A percentile compares a stretch with the other conserved stretches of the same genome.
These are phyloP conservation scores for Eulemur coronatus DNA, from an alignment of 2,797 vertebrate species.

Conservation along the genomic window DNA sequence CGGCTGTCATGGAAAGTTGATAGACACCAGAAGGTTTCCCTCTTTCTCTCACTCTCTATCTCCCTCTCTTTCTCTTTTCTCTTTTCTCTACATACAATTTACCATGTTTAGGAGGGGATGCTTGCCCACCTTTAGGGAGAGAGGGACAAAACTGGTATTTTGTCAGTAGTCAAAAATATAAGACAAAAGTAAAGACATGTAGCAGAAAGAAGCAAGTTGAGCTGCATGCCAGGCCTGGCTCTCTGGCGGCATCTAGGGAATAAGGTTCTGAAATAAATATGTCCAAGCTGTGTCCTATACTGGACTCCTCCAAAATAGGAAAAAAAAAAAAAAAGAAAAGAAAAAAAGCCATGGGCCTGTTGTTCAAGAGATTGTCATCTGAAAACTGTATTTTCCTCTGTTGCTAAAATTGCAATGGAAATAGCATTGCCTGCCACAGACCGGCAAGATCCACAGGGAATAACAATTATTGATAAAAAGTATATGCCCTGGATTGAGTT, in stretches of 20 bases:
- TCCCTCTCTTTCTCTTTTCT: background rate
- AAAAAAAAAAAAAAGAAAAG: background rate
- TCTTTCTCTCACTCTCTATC: background rate
- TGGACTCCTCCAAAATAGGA: background rate
- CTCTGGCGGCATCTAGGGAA: background rate
- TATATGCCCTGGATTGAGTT: background rate
- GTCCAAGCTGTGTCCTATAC: background rate
- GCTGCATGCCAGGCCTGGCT: background rate
- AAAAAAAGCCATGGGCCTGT: background rate
- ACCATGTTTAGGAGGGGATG: background rate
- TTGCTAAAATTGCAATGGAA: background rate
- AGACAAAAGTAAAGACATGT: slow-evolving; percentile 15
- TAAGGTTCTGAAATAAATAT: slow-evolving; percentile 9
- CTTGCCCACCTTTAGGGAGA: background rate
- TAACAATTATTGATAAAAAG: background rate
- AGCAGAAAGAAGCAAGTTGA: background rate
- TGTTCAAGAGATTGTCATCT: background rate
- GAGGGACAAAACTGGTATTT: slow-evolving; percentile 65
- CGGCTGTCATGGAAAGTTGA: slow-evolving; percentile 60
- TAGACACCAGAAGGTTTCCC: slow-evolving; percentile 61
- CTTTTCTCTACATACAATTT: background rate
- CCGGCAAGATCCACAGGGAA: background rate
- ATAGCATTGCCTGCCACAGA: background rate
- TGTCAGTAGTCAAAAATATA: slow-evolving; percentile 53
- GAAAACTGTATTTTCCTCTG: background rate